Evolutionary conservation across 2,113 vertebrate genomes (phyloP), one percentile per base, ranked within the genome.

Genomic region (Tetrao urogallus): DNA sequence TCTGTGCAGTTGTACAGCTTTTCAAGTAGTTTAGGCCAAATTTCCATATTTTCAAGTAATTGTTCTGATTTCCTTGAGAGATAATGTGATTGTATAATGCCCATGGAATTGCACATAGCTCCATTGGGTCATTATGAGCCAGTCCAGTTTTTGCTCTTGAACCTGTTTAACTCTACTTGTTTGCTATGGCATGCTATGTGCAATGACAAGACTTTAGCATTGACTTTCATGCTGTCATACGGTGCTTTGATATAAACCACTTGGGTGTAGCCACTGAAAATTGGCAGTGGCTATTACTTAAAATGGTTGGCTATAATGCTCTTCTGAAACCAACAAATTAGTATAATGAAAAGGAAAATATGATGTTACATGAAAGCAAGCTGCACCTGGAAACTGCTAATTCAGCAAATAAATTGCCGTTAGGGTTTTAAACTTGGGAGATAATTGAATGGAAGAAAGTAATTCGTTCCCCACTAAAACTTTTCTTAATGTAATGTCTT

Each of bases 51-150:
- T 16, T 47, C 34, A n/a, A 63, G 48, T 1, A 3, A 15, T 4
- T 80, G 32, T 50, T 32, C 6, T 3, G n/a, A 11, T 20, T 67
- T 40, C 36, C 17, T 45, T 64, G 40, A 66, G 67, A 18, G 65
- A 28, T 43, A 36, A 7, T 1, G 2, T 45, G 78, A 34, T 2
- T 1, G 1, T 0, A 0, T 21, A 8, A 24, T 34, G 47, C 13
- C 30, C 3, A n/a, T 67, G 5, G 8, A 40, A 40, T 10, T 5
- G 27, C 8, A 6, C 3, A 2, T 9, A 1, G 18, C 5, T 19
- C 0, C 22, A 4, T n/a, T 72, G 28, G 34, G 30, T 15, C 40
- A 34, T 18, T 12, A 34, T 11, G 54, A 75, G 18, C 4, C 20
- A 40, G 1, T 3, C 22, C 15, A 7, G 4, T 11, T 60, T 36